phyloP scores from a whole-genome alignment of 2,113 vertebrate species.

The Microcebus jonahi region DNA sequence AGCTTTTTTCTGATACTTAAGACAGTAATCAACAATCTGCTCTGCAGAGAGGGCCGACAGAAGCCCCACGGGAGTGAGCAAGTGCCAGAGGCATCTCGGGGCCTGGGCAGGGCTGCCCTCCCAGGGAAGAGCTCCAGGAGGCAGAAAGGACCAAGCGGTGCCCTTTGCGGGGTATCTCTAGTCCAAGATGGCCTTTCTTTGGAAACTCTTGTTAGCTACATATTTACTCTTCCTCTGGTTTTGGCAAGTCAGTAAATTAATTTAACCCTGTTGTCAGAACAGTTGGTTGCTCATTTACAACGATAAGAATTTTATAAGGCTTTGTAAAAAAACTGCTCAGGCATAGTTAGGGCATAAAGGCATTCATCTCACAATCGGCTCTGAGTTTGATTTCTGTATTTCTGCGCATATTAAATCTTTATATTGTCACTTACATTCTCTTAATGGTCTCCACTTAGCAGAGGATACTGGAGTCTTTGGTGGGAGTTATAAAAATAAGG shows the following conservation, averaged over 20 bases:
- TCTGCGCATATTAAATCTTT: slow-evolving; percentile 57
- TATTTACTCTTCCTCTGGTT: slow-evolving; percentile 25
- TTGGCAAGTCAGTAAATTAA: slow-evolving; percentile 50
- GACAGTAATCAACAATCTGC: not conserved
- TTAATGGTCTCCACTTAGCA: slow-evolving; percentile 45
- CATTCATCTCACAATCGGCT: slow-evolving; percentile 50
- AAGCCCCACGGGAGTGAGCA: not conserved
- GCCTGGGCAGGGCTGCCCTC: not conserved
- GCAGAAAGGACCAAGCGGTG: not conserved
- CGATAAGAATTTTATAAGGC: slow-evolving; percentile 6
- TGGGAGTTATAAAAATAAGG: slow-evolving; percentile 53
- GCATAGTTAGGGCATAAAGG: slow-evolving; percentile 24
- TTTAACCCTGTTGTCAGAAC: slow-evolving; percentile 31
- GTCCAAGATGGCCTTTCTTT: not conserved
- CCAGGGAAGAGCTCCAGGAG: not conserved
- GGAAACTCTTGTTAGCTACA: not conserved
- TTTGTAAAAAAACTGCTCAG: slow-evolving; percentile 56
- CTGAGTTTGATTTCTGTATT: slow-evolving; percentile 42
- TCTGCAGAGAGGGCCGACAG: not conserved
- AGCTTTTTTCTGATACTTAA: not conserved
- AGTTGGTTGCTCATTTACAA: slow-evolving; percentile 32
- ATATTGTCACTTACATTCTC: slow-evolving; percentile 1
- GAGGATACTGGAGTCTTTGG: slow-evolving; percentile 17
- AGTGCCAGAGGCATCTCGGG: not conserved
- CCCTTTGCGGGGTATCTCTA: not conserved